Evolutionary conservation across 2,888 invertebrate species (phyloP).

Genomic region (Ceramica pisi): DNA sequence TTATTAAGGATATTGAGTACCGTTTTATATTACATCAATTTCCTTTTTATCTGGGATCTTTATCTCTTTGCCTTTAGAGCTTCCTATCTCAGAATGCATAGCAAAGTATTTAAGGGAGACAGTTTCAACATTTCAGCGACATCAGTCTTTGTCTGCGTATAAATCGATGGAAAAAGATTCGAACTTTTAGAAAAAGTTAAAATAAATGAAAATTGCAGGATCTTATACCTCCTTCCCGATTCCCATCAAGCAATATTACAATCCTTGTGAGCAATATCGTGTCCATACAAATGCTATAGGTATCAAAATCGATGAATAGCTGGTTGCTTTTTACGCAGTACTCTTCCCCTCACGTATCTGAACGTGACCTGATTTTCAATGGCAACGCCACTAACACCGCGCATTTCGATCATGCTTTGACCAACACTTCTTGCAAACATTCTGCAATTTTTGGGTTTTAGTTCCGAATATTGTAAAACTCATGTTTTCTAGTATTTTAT

Average conservation of each 20-base stretch:
- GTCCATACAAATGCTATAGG: conserved; percentile 27
- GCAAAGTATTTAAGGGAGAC: neutral
- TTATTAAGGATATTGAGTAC: conserved; percentile 12
- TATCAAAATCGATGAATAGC: conserved; percentile 49
- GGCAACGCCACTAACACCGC: conserved; percentile 20
- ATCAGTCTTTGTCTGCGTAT: too few relatives aligned
- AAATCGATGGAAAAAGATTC: neutral
- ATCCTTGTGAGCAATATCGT: conserved; percentile 8
- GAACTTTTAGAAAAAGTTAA: too few relatives aligned
- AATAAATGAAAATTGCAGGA: conserved; percentile 24
- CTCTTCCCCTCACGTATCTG: conserved; percentile 28
- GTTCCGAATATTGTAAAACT: neutral
- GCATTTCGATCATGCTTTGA: conserved; percentile 34
- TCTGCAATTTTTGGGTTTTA: neutral
- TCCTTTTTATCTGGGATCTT: conserved; percentile 4
- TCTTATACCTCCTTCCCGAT: conserved; percentile 8
- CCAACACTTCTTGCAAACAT: conserved; percentile 10
- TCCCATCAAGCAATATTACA: conserved; percentile 24
- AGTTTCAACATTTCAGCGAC: neutral
- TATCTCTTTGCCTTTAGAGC: neutral
- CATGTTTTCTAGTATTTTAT: neutral
- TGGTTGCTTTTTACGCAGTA: conserved; percentile 51
- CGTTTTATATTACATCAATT: conserved; percentile 23
- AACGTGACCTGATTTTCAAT: conserved; percentile 58
- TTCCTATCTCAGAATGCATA: neutral